Conservation (phyloP, 2,113 vertebrate species). For the Pan paniscus region DNA sequence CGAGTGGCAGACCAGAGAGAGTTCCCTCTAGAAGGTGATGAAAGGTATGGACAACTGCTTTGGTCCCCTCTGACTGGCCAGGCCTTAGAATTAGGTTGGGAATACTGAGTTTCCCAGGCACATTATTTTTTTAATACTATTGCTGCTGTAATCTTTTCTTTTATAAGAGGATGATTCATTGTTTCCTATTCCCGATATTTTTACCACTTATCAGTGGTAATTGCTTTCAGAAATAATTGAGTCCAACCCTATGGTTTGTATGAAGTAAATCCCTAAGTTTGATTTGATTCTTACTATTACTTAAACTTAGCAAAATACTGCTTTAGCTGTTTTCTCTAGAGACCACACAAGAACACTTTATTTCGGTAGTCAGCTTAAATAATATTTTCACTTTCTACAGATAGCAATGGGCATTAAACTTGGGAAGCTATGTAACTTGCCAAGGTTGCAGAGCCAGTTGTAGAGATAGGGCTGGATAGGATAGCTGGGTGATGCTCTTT, state of each 20-base stretch:
- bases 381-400: not conserved
- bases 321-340: not conserved
- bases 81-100: not conserved
- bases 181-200: not conserved
- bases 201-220: not conserved
- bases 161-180: not conserved
- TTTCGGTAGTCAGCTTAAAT: not conserved
- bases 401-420: not conserved
- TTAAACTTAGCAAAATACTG: not conserved
- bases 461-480: not conserved
- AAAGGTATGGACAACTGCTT: not conserved
- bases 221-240: slow-evolving; percentile 50
- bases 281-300: slow-evolving; percentile 4
- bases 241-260: not conserved
- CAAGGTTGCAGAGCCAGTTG: not conserved
- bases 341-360: not conserved
- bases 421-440: not conserved
- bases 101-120: not conserved
- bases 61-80: not conserved
- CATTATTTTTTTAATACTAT: not conserved
- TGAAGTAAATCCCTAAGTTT: not conserved
- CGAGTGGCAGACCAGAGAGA: not conserved
- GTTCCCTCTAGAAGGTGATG: not conserved
- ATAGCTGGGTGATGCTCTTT: not conserved
- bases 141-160: not conserved